Percentiles rank a stretch among this genome's conserved stretches.
Conservation (phyloP, 2,888 invertebrate species). For the Himalopsyche anomala region DNA sequence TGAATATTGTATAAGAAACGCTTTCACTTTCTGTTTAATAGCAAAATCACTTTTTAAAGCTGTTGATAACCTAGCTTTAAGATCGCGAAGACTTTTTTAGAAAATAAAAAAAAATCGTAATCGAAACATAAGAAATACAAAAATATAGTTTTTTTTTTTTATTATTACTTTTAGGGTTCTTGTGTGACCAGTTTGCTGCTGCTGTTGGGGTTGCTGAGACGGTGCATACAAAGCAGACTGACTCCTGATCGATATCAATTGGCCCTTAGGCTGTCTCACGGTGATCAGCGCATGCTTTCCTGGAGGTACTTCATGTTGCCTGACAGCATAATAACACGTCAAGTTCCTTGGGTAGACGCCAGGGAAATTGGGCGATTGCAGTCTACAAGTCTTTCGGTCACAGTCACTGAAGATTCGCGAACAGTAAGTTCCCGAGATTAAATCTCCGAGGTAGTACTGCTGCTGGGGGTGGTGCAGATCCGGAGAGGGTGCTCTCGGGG, state of each 20-base stretch:
- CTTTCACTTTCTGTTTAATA: too few relatives aligned
- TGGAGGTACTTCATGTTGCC: constrained; percentile 89
- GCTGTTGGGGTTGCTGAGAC: constrained; percentile 75
- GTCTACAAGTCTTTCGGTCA: constrained; percentile 90
- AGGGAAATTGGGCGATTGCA: constrained; percentile 95
- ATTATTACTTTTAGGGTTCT: constrained; percentile 72
- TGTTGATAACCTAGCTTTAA: too few relatives aligned
- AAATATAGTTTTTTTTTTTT: background rate
- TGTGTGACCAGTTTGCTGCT: constrained; percentile 69
- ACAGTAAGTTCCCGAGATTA: constrained; percentile 94
- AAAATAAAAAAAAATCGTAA: too few relatives aligned
- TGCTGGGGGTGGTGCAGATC: constrained; percentile 69
- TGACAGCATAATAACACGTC: constrained; percentile 94
- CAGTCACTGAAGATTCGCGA: constrained; percentile 95
- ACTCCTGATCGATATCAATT: constrained; percentile 89
- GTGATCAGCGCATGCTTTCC: constrained; percentile 93
- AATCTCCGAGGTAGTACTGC: constrained; percentile 88
- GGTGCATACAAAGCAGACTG: constrained; percentile 82
- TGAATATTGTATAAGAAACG: too few relatives aligned
- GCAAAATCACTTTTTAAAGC: too few relatives aligned
- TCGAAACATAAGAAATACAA: too few relatives aligned
- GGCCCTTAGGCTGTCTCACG: constrained; percentile 90
- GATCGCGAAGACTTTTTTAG: too few relatives aligned
- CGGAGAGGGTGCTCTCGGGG: constrained; percentile 70
- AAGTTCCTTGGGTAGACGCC: constrained; percentile 95